Percentiles rank a stretch among this genome's conserved stretches.
Conservation (phyloP, 2,888 invertebrate species). For the Alentia gelatinosa region DNA sequence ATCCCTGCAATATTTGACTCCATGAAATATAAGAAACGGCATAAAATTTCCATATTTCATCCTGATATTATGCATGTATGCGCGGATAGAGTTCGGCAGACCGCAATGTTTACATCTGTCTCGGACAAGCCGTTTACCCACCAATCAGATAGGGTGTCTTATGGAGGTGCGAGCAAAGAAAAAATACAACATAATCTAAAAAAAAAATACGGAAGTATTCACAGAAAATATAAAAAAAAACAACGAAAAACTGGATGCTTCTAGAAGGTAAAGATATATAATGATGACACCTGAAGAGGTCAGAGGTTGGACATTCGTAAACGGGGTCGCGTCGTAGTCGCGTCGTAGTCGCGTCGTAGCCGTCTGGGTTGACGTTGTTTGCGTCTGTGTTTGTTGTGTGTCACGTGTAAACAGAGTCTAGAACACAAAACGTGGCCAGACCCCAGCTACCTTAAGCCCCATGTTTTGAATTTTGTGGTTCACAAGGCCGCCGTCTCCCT, state of each 20-base stretch:
- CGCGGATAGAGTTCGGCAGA: background rate
- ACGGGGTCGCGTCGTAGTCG: too few relatives aligned
- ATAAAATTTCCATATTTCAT: background rate
- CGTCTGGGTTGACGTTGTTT: too few relatives aligned
- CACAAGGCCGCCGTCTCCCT: background rate
- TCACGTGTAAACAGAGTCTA: background rate
- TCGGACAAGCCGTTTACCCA: background rate
- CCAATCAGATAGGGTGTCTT: too few relatives aligned
- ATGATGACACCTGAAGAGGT: too few relatives aligned
- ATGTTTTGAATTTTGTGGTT: background rate
- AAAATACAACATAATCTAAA: too few relatives aligned
- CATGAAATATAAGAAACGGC: background rate
- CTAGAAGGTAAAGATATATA: too few relatives aligned
- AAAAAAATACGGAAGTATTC: too few relatives aligned
- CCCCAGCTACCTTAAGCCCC: background rate
- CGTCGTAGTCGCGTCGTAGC: too few relatives aligned
- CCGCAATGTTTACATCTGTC: background rate
- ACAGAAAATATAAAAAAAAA: too few relatives aligned
- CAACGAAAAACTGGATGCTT: too few relatives aligned
- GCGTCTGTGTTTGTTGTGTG: conserved; percentile 1
- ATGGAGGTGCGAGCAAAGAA: too few relatives aligned
- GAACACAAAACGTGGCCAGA: background rate
- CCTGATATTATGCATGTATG: background rate
- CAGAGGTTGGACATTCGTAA: too few relatives aligned
- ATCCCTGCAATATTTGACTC: background rate